Evolutionary conservation across 2,113 vertebrate genomes (phyloP).

Genomic region (Phyllopteryx taeniolatus): DNA sequence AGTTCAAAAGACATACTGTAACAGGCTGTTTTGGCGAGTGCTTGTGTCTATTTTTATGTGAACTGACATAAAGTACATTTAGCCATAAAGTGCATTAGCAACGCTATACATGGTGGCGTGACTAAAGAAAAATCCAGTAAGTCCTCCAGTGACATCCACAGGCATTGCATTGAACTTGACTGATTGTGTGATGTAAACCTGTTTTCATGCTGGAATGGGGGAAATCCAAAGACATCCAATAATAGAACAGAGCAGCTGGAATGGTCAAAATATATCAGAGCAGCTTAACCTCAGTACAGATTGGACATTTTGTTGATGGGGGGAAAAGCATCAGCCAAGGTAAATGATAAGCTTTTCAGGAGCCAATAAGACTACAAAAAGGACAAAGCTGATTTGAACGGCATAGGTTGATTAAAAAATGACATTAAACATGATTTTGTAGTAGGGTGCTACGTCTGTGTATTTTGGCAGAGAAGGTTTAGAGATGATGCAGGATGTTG

Average conservation of each 20-base stretch:
- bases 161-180: slow-evolving; percentile 14
- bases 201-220: slow-evolving; percentile 30
- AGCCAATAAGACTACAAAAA: neutral
- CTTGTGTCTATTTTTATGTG: neutral
- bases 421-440: neutral
- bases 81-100: neutral
- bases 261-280: slow-evolving; percentile 10
- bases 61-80: neutral
- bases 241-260: slow-evolving; percentile 35
- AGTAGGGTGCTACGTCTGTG: neutral
- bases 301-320: slow-evolving; percentile 36
- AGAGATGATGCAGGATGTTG: neutral
- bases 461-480: neutral
- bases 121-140: slow-evolving; percentile 27
- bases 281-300: slow-evolving; percentile 25
- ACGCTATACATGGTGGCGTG: slow-evolving; percentile 44
- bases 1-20: neutral
- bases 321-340: slow-evolving; percentile 10
- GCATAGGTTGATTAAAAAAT: neutral
- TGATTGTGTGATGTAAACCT: slow-evolving; percentile 10
- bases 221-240: slow-evolving; percentile 32
- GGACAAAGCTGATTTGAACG: slow-evolving; percentile 5
- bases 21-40: neutral
- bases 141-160: slow-evolving; percentile 17
- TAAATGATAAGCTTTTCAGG: slow-evolving; percentile 10